phyloP scores from a whole-genome alignment of 2,888 invertebrate genomes.

The Tenthredo mesomela region DNA sequence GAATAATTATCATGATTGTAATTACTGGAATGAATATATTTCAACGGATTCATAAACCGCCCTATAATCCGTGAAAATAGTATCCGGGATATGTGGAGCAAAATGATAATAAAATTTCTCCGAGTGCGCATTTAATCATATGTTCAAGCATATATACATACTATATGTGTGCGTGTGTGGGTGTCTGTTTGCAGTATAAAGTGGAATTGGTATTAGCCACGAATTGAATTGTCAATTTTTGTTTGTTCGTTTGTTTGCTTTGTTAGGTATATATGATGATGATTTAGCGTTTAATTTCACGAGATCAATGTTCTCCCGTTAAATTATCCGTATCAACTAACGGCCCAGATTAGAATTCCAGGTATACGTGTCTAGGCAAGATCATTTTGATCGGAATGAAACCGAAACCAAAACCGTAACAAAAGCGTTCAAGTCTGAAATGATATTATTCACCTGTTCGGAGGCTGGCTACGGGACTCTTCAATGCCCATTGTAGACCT shows the following conservation, averaged over 20 bases:
- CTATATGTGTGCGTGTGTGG: too few relatives aligned
- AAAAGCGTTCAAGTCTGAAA: slow-evolving; percentile 6
- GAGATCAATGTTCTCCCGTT: not conserved
- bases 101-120: not conserved
- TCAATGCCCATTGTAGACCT: not conserved
- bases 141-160: not conserved
- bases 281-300: not conserved
- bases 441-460: slow-evolving; percentile 12
- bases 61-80: slow-evolving; percentile 3
- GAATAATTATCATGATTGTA: too few relatives aligned
- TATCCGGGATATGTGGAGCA: not conserved
- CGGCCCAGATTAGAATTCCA: not conserved
- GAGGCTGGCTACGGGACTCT: not conserved
- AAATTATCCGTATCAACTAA: not conserved
- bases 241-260: not conserved
- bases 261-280: not conserved
- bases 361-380: not conserved
- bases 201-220: not conserved
- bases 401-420: slow-evolving; percentile 13
- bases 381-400: slow-evolving; percentile 3
- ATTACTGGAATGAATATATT: not conserved
- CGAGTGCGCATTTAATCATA: not conserved
- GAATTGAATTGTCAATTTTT: not conserved
- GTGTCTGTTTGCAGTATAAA: not conserved
- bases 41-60: not conserved